Evolutionary conservation across 2,888 invertebrate species (phyloP), one percentile per base, ranked within the genome.

Genomic region (Clepsis dumicolana): DNA sequence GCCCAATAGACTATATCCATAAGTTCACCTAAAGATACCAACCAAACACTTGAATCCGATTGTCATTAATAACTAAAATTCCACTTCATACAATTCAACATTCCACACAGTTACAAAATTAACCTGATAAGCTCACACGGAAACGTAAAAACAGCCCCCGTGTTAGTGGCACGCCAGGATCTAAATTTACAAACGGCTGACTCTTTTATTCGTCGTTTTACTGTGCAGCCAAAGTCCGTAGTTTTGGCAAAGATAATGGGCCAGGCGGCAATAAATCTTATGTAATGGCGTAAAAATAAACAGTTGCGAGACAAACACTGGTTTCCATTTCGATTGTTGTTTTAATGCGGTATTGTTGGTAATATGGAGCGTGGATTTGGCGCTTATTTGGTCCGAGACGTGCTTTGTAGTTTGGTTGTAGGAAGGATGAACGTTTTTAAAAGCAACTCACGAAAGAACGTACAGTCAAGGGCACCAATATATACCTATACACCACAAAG

Each of bases 221-320:
- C 70, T 73, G 74, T 75, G 74, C 81, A 77, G 78, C 84, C 81
- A 74, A 80, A 84, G 78, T 80, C 80, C 73, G 82, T 80, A 71
- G 72, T 74, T 74, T 73, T 76, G 77, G 75, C 72, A 73, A 80
- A 87, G 87, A 87, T 87, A 87, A 87, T 87, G 82, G 85, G 75
- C 79, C 74, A 74, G 67, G 79, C 75, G 80, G 82, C 79, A 78
- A 82, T 87, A 87, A 87, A 87, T 87, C 85, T 81, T 76, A 72
- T 70, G 78, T 82, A 86, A 87, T 86, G 83, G 86, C 79, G 80
- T 81, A 85, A 86, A 86, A 86, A 86, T 86, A 86, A 87, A 86
- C 85, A 84, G 77, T 77, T 71, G 69, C 73, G 77, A 72, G 75
- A 77, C 77, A 73, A 71, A 71, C 64, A 64, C 53, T 64, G 63